phyloP scores from a whole-genome alignment of 53 echinoderm and acorn worm genomes.

The Henricia sp. region DNA sequence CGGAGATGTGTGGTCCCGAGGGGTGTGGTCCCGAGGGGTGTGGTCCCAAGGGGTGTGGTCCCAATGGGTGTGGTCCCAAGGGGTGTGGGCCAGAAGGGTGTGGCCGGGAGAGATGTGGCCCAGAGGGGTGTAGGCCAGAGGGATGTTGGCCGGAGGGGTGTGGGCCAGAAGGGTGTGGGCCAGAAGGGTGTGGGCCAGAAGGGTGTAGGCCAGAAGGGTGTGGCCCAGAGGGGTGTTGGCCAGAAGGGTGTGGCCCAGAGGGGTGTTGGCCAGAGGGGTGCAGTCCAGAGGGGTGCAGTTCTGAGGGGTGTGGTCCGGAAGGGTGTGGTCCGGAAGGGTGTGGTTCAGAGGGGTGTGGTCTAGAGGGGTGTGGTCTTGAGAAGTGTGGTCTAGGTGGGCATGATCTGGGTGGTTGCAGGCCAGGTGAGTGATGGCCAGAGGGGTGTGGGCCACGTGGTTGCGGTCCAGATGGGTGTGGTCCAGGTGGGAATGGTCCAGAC shows the following conservation, averaged over 20 bases:
- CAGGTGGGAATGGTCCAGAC: too few species aligned
- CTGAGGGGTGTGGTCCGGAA: neutral
- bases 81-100: conserved; percentile 9
- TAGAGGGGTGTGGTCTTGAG: neutral
- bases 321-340: conserved; percentile 5
- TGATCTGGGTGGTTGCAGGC: neutral
- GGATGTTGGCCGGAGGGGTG: conserved; percentile 1
- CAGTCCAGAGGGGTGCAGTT: neutral
- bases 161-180: conserved; percentile 1
- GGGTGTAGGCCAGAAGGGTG: neutral
- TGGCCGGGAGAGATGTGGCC: neutral
- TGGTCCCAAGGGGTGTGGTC: conserved; percentile 14
- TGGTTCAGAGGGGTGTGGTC: conserved; percentile 21
- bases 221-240: neutral
- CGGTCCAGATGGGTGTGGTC: conserved; percentile 5
- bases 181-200: conserved; percentile 4
- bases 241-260: neutral
- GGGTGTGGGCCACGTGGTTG: too few species aligned
- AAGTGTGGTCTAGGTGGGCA: conserved; percentile 1
- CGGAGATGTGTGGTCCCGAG: conserved; percentile 3
- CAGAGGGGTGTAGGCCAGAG: neutral
- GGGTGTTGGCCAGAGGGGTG: neutral
- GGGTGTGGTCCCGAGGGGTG: conserved; percentile 15
- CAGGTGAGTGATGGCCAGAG: neutral
- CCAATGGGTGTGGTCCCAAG: conserved; percentile 8